Base-by-base conservation (phyloP, 2,797 vertebrate genomes). In the Ataeniobius toweri region DNA sequence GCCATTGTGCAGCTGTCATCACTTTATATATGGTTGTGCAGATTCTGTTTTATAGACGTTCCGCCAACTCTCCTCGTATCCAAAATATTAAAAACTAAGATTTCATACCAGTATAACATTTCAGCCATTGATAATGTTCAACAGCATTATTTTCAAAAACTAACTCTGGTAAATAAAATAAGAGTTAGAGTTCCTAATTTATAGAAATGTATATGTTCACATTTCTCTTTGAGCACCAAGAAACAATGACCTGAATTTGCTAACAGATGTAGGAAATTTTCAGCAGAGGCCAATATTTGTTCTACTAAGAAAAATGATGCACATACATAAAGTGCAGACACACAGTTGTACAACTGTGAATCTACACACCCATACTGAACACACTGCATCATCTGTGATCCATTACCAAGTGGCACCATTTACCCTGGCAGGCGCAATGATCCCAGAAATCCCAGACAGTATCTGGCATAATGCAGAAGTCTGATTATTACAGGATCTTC, bases 361-460 rank as follows among this genome's bases (percentile, higher is more conserved):
- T 80, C 46, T 46, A 68, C 36, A 86, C 48, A 69, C 81, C 68
- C 82, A 79, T 79, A 77, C 51, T 5, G 48, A 78, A 74, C 79
- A 85, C 80, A 86, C 81, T 78, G 48, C 76, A 84, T 88, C 73
- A 74, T 90, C 84, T 91, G 87, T 86, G 80, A 84, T 79, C 77
- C 77, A 71, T 70, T 44, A 83, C 77, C 81, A 87, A 88, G 74
- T 78, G 81, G 76, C 73, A 83, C 69, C 61, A 55, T 86, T 84
- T 81, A 74, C 81, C 74, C 39, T 26, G 61, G 36, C 39, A 78
- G 80, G 51, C 5, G 2, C 65, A 50, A 69, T 89, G 90, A 91
- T 81, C 83, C 91, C 87, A 91, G 53, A 88, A 75, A 86, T 89
- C 89, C 89, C 90, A 74, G 22, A 59, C 50, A 44, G 79, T 68